Evolutionary conservation across 2,797 vertebrate species (phyloP).

Genomic region (Intellagama lesueurii): DNA sequence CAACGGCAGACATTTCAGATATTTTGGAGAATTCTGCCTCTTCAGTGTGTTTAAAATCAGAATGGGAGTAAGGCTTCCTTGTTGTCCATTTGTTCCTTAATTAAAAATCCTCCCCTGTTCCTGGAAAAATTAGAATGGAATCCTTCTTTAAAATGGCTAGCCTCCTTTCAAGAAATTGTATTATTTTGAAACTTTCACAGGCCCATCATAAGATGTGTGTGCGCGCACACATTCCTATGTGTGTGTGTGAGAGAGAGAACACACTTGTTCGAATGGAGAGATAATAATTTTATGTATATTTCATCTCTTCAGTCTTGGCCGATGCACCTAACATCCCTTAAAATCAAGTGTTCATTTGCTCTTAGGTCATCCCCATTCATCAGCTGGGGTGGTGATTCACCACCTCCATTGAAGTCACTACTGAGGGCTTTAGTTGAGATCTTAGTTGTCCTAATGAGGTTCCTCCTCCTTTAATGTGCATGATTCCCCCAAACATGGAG

Average conservation of each 20-base stretch:
- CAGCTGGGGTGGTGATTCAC: constrained; percentile 18
- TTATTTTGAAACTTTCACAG: neutral
- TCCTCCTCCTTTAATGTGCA: constrained; percentile 36
- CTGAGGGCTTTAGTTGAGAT: constrained; percentile 31
- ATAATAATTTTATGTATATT: neutral
- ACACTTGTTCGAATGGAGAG: neutral
- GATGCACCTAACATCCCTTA: constrained; percentile 4
- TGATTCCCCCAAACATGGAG: constrained; percentile 45
- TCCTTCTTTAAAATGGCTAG: neutral
- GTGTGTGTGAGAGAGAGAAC: neutral
- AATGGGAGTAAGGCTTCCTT: neutral
- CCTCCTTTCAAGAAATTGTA: neutral
- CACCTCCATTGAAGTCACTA: constrained; percentile 43
- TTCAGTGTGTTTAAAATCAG: neutral
- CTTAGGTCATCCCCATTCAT: constrained; percentile 9
- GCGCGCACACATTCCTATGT: no score
- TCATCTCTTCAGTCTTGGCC: neutral
- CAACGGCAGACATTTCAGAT: neutral
- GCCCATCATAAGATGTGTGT: neutral
- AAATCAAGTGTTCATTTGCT: constrained; percentile 40
- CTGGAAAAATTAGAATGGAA: neutral
- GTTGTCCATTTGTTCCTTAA: neutral
- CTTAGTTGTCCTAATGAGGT: constrained; percentile 44
- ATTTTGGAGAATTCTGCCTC: neutral
- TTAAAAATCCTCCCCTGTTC: rapidly evolving